Evolutionary conservation across 2,888 invertebrate genomes (phyloP).

Genomic region (Epinotia brunnichana): DNA sequence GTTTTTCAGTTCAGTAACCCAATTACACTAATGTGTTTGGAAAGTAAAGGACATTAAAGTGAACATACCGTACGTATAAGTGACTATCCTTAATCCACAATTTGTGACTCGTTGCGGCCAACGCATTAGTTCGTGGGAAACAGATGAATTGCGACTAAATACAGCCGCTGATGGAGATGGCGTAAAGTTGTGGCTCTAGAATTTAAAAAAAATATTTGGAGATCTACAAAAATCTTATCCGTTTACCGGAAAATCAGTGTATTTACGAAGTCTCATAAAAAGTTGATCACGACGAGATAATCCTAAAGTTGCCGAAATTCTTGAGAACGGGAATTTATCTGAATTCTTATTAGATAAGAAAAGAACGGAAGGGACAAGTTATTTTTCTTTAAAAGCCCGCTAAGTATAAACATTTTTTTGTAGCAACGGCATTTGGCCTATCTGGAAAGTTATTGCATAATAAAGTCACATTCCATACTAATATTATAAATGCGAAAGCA

Average conservation of each 20-base stretch:
- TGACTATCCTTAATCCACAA: not conserved
- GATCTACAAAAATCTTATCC: not conserved
- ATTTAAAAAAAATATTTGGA: no score
- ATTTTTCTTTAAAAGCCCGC: no score
- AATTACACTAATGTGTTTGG: no score
- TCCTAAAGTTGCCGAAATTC: no score
- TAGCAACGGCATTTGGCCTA: not conserved
- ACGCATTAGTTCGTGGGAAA: constrained; percentile 28
- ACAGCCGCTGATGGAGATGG: not conserved
- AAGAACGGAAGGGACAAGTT: not conserved
- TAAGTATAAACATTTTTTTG: not conserved
- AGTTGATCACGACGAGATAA: no score
- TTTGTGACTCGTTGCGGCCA: constrained; percentile 22
- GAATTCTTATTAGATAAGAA: not conserved
- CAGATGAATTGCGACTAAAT: constrained; percentile 27
- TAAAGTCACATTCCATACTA: no score
- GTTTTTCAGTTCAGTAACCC: no score
- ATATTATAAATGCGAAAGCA: no score
- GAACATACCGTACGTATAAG: no score
- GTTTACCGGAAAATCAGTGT: not conserved
- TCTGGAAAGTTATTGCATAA: not conserved
- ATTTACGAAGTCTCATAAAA: not conserved
- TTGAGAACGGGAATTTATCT: not conserved
- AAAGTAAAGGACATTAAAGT: no score
- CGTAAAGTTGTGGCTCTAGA: constrained; percentile 3